Evolutionary conservation across 2,888 invertebrate genomes (phyloP).

Genomic region (Plebejus anna): DNA sequence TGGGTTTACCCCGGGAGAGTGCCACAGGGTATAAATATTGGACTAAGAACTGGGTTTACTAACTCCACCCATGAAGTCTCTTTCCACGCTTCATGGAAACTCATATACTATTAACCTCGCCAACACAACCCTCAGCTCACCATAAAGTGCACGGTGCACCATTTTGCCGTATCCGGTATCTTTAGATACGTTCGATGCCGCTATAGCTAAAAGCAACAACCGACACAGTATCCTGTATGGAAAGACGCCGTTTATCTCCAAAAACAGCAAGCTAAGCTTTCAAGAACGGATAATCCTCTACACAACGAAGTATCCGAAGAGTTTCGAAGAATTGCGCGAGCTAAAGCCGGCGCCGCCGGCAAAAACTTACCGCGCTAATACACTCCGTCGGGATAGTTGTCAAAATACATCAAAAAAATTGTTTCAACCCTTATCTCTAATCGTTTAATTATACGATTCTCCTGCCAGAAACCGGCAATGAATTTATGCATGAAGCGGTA

Average conservation of each 20-base stretch:
- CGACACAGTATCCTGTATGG: neutral
- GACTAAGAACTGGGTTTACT: no score
- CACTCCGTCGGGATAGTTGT: conserved; percentile 42
- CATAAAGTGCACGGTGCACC: no score
- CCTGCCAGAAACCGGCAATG: conserved; percentile 66
- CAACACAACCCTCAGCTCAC: no score
- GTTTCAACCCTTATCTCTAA: conserved; percentile 54
- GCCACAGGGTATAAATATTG: no score
- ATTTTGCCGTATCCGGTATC: neutral
- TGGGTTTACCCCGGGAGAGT: no score
- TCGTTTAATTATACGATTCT: conserved; percentile 66
- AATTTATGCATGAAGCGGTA: conserved; percentile 74
- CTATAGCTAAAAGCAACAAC: neutral
- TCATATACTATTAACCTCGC: no score
- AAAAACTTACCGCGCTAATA: conserved; percentile 45
- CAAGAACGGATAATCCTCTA: conserved; percentile 27
- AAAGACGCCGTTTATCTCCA: neutral
- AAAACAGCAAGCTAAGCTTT: neutral
- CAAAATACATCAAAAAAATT: conserved; percentile 42
- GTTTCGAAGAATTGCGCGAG: conserved; percentile 59
- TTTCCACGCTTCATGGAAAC: no score
- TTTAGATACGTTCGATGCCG: neutral
- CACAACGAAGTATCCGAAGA: conserved; percentile 50
- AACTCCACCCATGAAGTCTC: no score
- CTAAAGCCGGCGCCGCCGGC: conserved; percentile 54